phyloP scores from a whole-genome alignment of 1,140 invertebrate species.

The Papilio helenus region DNA sequence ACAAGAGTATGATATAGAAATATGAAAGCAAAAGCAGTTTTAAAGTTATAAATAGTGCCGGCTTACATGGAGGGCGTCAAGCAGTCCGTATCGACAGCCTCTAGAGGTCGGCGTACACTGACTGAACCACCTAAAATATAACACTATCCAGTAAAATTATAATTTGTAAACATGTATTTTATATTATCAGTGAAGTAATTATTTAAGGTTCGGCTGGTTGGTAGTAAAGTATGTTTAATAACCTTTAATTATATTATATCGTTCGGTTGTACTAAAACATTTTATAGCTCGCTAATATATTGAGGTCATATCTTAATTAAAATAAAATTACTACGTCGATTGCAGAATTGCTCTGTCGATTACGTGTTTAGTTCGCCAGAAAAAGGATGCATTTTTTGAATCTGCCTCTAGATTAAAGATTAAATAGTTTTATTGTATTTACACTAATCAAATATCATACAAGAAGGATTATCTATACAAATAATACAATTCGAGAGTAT shows the following conservation, averaged over 20 bases:
- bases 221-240: slow-evolving; percentile 23
- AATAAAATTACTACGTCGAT: slow-evolving; percentile 33
- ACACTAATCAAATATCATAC: not conserved
- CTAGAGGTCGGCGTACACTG: not conserved
- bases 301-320: slow-evolving; percentile 27
- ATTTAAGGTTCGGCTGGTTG: slow-evolving; percentile 10
- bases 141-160: not conserved
- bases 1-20: too few species aligned
- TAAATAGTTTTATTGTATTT: not conserved
- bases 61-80: too few species aligned
- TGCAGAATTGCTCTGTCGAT: slow-evolving; percentile 1
- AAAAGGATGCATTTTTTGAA: not conserved
- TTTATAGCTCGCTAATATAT: slow-evolving; percentile 37
- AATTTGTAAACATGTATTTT: not conserved
- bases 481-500: too few species aligned
- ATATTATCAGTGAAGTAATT: not conserved
- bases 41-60: too few species aligned
- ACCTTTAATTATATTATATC: slow-evolving; percentile 33
- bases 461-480: too few species aligned
- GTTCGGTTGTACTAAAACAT: slow-evolving; percentile 32
- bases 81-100: too few species aligned
- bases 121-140: not conserved
- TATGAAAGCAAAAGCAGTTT: too few species aligned
- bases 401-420: not conserved
- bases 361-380: not conserved